These are phyloP conservation scores for Coelinius sp. DNA, from an alignment of 2,888 invertebrate species.

Conservation along the genomic window DNA sequence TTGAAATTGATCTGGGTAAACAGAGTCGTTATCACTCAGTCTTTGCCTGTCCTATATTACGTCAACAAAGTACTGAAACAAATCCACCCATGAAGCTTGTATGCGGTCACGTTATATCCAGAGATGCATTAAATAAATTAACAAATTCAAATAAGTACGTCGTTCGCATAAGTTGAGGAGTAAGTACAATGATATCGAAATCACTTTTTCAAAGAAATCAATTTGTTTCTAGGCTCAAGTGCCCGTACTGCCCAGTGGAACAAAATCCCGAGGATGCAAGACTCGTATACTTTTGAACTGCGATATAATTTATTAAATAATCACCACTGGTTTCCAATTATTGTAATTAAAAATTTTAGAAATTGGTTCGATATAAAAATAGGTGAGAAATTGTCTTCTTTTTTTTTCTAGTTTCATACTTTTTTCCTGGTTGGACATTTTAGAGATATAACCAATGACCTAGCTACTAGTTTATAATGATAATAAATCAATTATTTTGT, in stretches of 20 bases:
- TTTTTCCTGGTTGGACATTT: not conserved
- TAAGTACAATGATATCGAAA: conserved; percentile 57
- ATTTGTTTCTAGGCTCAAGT: conserved; percentile 87
- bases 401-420: not conserved
- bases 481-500: conserved; percentile 8
- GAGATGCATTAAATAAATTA: conserved; percentile 96
- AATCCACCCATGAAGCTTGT: conserved; percentile 98
- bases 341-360: not conserved
- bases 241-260: conserved; percentile 98
- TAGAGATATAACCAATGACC: not conserved
- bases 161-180: conserved; percentile 50
- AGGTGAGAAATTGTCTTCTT: not conserved
- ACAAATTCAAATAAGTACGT: conserved; percentile 92
- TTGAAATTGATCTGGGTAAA: conserved; percentile 93
- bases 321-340: too few species aligned
- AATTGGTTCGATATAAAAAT: not conserved
- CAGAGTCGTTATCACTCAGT: conserved; percentile 97
- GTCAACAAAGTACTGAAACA: conserved; percentile 94
- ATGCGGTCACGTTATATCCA: conserved; percentile 98
- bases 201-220: conserved; percentile 61
- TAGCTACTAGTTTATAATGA: not conserved
- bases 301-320: conserved; percentile 49
- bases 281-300: conserved; percentile 88
- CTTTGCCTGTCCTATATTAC: conserved; percentile 98
- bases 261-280: conserved; percentile 93